Evolutionary conservation across 2,797 vertebrate genomes (phyloP), one percentile per base, ranked within the genome.

Genomic region (Muscicapa comitata): DNA sequence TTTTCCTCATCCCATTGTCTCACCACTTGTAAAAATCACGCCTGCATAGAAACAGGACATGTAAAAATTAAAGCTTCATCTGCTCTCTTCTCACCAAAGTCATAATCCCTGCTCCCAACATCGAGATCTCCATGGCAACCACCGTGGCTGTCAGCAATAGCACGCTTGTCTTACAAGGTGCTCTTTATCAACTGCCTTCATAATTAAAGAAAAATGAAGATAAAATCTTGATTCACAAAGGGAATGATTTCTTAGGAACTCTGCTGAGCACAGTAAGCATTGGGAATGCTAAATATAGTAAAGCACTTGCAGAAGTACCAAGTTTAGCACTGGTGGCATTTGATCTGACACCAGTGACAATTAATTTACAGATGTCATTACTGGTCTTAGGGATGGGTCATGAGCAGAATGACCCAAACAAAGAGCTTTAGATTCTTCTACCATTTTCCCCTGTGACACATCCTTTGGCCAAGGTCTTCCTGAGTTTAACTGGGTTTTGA

Each of bases 21-120:
- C 38, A 29, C 33, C 45, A 14, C 79, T 94, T 94, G 54, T 55
- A 85, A 89, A 94, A 89, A 84, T 40, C 84, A 92, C 0, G 2
- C 75, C 79, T 70, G 91, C 82, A 59, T 17, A 86, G 91, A 87
- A 95, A 94, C 61, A 87, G n/a, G 67, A 79, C 0, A 2, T 58
- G 92, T 93, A 92, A 92, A 95, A 96, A 95, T 95, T 76, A 94
- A 94, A 90, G 88, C 95, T 93, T 95, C 93, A 93, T 92, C 94
- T 95, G 86, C 95, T 96, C 63, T 77, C 17, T 85, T 95, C 92
- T 94, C 78, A 81, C 88, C 83, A 33, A 87, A 95, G 93, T 89
- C 94, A 74, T 78, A 95, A 93, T 94, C 94, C 81, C 57, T 82
- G 71, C 88, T 94, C 92, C 79, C 84, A 95, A 80, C 90, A 92